Evolutionary conservation across 2,888 invertebrate genomes (phyloP).

Genomic region (Brachyopa scutellaris): DNA sequence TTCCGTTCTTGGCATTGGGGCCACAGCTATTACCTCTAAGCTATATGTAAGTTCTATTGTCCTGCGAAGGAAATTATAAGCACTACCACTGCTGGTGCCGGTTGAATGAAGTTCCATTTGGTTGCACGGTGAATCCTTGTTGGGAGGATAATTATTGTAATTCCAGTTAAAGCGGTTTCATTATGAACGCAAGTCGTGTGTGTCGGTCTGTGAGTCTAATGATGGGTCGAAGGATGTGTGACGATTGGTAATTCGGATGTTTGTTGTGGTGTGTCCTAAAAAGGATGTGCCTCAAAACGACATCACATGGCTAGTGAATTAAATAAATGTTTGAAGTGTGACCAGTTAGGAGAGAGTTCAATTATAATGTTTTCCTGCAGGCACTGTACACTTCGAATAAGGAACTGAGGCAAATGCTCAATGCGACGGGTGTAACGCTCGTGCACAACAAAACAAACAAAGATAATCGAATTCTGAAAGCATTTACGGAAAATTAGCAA

Average conservation of each 20-base stretch:
- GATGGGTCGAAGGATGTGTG: slow-evolving; percentile 37
- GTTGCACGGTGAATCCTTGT: slow-evolving; percentile 6
- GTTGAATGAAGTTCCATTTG: slow-evolving; percentile 19
- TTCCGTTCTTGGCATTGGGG: slow-evolving; percentile 11
- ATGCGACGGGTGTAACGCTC: too few species aligned
- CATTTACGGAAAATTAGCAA: too few species aligned
- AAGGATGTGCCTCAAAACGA: slow-evolving; percentile 18
- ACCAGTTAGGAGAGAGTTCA: neutral
- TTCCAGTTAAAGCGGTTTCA: slow-evolving; percentile 30
- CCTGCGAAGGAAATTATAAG: slow-evolving; percentile 8
- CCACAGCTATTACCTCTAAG: neutral
- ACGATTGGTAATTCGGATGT: slow-evolving; percentile 48
- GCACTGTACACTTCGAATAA: too few species aligned
- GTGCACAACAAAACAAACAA: too few species aligned
- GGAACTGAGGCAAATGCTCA: too few species aligned
- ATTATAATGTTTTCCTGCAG: too few species aligned
- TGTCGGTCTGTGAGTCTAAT: slow-evolving; percentile 6
- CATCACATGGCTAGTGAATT: slow-evolving; percentile 9
- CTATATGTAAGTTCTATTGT: slow-evolving; percentile 1
- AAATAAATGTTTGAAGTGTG: slow-evolving; percentile 13
- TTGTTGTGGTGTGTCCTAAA: slow-evolving; percentile 55
- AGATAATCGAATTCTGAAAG: too few species aligned
- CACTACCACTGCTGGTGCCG: neutral
- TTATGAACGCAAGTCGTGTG: slow-evolving; percentile 16
- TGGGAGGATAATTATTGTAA: slow-evolving; percentile 22